Evolutionary conservation across 2,888 invertebrate species (phyloP).

Genomic region (Zhengitettix transpicula): DNA sequence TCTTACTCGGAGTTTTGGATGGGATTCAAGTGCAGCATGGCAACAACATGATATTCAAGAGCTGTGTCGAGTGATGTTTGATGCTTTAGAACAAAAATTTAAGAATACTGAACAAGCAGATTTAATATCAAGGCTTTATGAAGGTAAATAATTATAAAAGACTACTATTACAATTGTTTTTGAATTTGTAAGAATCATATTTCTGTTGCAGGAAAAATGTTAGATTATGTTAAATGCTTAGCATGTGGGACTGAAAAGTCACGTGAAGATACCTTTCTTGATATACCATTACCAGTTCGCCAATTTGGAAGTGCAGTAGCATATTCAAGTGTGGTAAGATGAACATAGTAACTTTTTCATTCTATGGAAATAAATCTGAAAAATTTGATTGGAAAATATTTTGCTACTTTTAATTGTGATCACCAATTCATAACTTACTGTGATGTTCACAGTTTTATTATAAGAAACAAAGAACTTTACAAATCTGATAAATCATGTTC

Average conservation of each 20-base stretch:
- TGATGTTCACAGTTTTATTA: too few relatives aligned
- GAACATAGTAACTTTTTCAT: not conserved
- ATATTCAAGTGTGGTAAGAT: slow-evolving; percentile 55
- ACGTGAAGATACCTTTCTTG: slow-evolving; percentile 65
- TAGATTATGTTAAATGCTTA: slow-evolving; percentile 77
- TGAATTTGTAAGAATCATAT: not conserved
- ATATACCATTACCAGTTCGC: slow-evolving; percentile 70
- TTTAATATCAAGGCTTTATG: slow-evolving; percentile 65
- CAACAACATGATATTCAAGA: slow-evolving; percentile 88
- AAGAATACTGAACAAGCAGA: slow-evolving; percentile 66
- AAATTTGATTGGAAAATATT: too few relatives aligned
- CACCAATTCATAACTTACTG: too few relatives aligned
- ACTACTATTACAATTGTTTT: not conserved
- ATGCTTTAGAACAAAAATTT: slow-evolving; percentile 70
- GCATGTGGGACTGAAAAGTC: slow-evolving; percentile 72
- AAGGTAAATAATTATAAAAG: slow-evolving; percentile 26
- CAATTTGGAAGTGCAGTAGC: slow-evolving; percentile 63
- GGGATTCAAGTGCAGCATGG: slow-evolving; percentile 81
- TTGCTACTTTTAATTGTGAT: too few relatives aligned
- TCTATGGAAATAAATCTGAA: not conserved
- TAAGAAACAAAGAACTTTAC: too few relatives aligned
- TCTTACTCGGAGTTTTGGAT: slow-evolving; percentile 74
- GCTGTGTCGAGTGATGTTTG: slow-evolving; percentile 77
- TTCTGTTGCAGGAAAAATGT: slow-evolving; percentile 43
- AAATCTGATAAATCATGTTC: too few relatives aligned